Percentiles rank a stretch among this genome's conserved stretches.
Evolutionary conservation across 1,140 invertebrate genomes (phyloP).

Genomic region (Trypoxylus dichotomus): DNA sequence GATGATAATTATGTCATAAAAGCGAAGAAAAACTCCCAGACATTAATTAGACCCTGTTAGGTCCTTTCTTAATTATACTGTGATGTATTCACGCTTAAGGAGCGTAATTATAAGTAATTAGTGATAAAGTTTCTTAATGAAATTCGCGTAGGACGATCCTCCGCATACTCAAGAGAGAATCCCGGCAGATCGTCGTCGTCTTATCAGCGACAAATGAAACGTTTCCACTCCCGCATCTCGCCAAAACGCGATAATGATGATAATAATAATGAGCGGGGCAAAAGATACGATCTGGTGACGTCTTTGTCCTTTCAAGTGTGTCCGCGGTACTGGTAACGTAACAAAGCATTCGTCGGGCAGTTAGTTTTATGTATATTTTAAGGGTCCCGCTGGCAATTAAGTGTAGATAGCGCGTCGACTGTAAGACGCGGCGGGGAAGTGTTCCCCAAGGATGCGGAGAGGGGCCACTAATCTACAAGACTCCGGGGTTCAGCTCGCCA

Average conservation of each 20-base stretch:
- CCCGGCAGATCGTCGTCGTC: not conserved
- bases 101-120: not conserved
- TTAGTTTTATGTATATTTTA: constrained; percentile 44
- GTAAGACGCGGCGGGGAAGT: constrained; percentile 46
- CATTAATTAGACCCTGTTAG: not conserved
- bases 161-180: not conserved
- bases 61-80: not conserved
- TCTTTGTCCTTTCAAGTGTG: constrained; percentile 35
- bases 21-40: not conserved
- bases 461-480: constrained; percentile 48
- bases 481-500: constrained; percentile 38
- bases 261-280: constrained; percentile 22
- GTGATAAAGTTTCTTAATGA: constrained; percentile 11
- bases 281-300: constrained; percentile 32
- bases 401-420: constrained; percentile 40
- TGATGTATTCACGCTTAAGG: not conserved
- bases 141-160: not conserved
- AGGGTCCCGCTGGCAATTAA: constrained; percentile 42
- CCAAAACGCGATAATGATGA: constrained; percentile 17
- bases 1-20: no score
- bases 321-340: not conserved
- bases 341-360: constrained; percentile 40
- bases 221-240: not conserved
- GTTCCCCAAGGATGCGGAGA: constrained; percentile 46
- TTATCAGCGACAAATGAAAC: constrained; percentile 10